Evolutionary conservation across 2,113 vertebrate genomes (phyloP).

Genomic region (Anolis sagrei): DNA sequence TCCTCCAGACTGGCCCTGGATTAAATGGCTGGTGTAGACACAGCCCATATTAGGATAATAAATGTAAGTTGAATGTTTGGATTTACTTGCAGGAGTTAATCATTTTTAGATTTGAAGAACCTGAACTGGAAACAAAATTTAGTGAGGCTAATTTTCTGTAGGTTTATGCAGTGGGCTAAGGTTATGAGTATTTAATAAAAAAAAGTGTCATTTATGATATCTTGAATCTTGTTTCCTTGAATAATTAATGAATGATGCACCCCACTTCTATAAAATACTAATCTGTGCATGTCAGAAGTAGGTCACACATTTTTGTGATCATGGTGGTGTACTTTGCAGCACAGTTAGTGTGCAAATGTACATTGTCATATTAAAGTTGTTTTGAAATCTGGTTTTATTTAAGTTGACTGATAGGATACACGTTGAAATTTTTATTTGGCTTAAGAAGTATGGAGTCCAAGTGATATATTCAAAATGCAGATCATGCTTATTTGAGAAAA

Average conservation of each 20-base stretch:
- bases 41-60: background rate
- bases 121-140: background rate
- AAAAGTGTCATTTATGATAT: background rate
- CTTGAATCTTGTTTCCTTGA: background rate
- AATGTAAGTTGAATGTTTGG: background rate
- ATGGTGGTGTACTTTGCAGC: background rate
- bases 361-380: background rate
- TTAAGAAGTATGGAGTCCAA: background rate
- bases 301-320: background rate
- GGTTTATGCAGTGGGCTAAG: background rate
- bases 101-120: background rate
- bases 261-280: background rate
- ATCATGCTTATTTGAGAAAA: slow-evolving; percentile 48
- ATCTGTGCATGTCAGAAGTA: background rate
- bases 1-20: too few relatives aligned
- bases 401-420: background rate
- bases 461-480: slow-evolving; percentile 5
- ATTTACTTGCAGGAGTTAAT: background rate
- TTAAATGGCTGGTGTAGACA: too few relatives aligned
- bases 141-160: background rate
- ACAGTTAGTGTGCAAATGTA: background rate
- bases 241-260: background rate
- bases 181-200: too few relatives aligned
- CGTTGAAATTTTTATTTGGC: background rate
- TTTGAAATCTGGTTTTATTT: background rate